These are phyloP conservation scores for Selenia dentaria DNA, from an alignment of 2,888 invertebrate species.

Conservation along the genomic window DNA sequence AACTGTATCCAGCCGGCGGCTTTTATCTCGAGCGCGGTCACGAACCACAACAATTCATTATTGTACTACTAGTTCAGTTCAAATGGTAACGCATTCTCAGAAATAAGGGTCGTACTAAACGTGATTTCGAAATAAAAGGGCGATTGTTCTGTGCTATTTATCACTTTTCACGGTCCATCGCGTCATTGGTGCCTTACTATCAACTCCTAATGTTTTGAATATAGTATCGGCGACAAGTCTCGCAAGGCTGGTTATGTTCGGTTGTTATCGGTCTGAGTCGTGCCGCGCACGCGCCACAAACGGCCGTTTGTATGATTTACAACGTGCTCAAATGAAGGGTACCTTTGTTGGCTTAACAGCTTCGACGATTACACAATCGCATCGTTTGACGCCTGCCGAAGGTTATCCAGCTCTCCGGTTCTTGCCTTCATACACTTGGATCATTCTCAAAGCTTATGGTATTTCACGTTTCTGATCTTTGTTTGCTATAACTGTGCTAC, in stretches of 20 bases:
- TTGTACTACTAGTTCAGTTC: slow-evolving; percentile 25
- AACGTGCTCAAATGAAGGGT: slow-evolving; percentile 63
- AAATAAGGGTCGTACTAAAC: slow-evolving; percentile 48
- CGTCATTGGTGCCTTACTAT: slow-evolving; percentile 33
- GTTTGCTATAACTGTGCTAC: slow-evolving; percentile 34
- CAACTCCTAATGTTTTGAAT: slow-evolving; percentile 46
- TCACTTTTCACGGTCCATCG: slow-evolving; percentile 48
- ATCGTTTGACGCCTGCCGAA: slow-evolving; percentile 64
- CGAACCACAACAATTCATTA: slow-evolving; percentile 39
- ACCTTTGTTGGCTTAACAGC: slow-evolving; percentile 70
- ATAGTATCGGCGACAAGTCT: slow-evolving; percentile 38
- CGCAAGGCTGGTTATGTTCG: slow-evolving; percentile 43
- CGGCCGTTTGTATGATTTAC: slow-evolving; percentile 75
- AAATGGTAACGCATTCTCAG: slow-evolving; percentile 40
- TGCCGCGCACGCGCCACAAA: slow-evolving; percentile 74
- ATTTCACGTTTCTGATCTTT: slow-evolving; percentile 70
- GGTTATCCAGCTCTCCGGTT: slow-evolving; percentile 57
- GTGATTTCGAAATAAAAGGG: slow-evolving; percentile 59
- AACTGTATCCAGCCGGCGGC: slow-evolving; percentile 8
- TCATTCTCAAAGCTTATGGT: slow-evolving; percentile 43
- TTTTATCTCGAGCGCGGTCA: slow-evolving; percentile 41
- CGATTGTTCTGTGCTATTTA: slow-evolving; percentile 57
- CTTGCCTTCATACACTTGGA: slow-evolving; percentile 27
- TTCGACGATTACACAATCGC: slow-evolving; percentile 67
- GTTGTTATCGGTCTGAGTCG: slow-evolving; percentile 55